Evolutionary conservation across 2,888 invertebrate species (phyloP).

Genomic region (Drosophila multiciliata): DNA sequence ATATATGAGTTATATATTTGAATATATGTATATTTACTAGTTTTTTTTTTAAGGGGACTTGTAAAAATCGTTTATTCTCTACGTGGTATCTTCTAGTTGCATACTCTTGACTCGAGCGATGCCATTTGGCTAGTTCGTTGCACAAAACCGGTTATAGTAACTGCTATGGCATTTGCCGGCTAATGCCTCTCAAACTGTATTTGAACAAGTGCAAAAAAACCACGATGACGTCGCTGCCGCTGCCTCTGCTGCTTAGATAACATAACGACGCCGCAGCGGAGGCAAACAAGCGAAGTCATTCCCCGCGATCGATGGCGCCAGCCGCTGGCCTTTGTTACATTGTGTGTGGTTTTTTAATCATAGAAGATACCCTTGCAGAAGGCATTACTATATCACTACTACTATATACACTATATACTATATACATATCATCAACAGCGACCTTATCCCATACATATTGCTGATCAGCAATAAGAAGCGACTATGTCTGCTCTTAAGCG

Average conservation of each 20-base stretch:
- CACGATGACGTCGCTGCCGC: neutral
- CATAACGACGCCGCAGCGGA: constrained; percentile 6
- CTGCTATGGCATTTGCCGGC: constrained; percentile 12
- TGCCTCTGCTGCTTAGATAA: constrained; percentile 47
- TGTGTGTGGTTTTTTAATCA: neutral
- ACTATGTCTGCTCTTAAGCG: neutral
- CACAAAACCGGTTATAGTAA: constrained; percentile 20
- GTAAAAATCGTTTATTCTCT: neutral
- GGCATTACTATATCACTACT: neutral
- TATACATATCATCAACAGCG: neutral
- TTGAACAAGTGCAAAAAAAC: constrained; percentile 37
- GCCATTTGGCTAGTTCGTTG: constrained; percentile 9
- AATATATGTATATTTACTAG: too few relatives aligned
- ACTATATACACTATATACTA: too few relatives aligned
- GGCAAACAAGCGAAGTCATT: constrained; percentile 40
- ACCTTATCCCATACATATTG: neutral
- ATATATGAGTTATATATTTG: too few relatives aligned
- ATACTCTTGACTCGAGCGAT: neutral
- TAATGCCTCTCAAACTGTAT: constrained; percentile 37
- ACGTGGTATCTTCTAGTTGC: neutral
- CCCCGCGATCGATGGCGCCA: constrained; percentile 58
- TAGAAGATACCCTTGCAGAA: constrained; percentile 1
- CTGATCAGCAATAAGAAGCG: neutral
- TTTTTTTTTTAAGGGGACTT: too few relatives aligned
- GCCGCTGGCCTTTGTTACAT: constrained; percentile 34